Base-by-base conservation (phyloP, 2,888 invertebrate genomes). In the Diabrotica balteata region DNA sequence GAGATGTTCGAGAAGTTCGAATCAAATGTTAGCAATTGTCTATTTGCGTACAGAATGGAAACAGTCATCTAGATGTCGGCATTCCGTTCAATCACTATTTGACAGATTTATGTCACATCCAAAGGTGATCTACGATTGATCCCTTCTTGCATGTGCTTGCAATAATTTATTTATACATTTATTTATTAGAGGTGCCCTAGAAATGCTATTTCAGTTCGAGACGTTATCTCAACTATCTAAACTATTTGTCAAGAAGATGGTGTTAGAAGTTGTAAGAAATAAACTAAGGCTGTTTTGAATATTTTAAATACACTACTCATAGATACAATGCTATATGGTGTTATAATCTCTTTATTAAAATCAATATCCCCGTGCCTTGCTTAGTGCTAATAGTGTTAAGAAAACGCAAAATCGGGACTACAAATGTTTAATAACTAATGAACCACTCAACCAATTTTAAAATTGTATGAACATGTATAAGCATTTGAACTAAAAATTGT, bases 31-130 rank as follows among this genome's bases (percentile, higher is more conserved):
- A 76, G 75, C 71, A 72, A 76, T 76, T 73, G 71, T 76, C 75
- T 75, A 76, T 76, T 76, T 76, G 76, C 72, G 75, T 75, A 75
- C 75, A 68, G 75, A 75, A 75, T 76, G 73, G 74, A 76, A 73
- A 75, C 72, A 68, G 54, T 54, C 58, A 73, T 70, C 63, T 68
- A 69, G 69, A 63, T 69, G 70, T 64, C 72, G 61, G 71, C 74
- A 75, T 75, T 68, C 72, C 71, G 57, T 68, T 71, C 71, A 55
- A 66, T 59, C 59, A 43, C 52, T 55, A 58, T 69, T 63, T 66
- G 73, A 72, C 66, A 68, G 72, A 72, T 73, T 73, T 69, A 72
- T 71, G 70, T 72, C 72, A 67, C 67, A 61, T 63, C 45, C 52
- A 71, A 60, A 57, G 67, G 65, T 66, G 65, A 66, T 65, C 53